Percentiles rank a stretch among this genome's conserved stretches.
These are phyloP conservation scores for Drosophila truncata DNA, from an alignment of 1,140 invertebrate species.

Conservation along the genomic window DNA sequence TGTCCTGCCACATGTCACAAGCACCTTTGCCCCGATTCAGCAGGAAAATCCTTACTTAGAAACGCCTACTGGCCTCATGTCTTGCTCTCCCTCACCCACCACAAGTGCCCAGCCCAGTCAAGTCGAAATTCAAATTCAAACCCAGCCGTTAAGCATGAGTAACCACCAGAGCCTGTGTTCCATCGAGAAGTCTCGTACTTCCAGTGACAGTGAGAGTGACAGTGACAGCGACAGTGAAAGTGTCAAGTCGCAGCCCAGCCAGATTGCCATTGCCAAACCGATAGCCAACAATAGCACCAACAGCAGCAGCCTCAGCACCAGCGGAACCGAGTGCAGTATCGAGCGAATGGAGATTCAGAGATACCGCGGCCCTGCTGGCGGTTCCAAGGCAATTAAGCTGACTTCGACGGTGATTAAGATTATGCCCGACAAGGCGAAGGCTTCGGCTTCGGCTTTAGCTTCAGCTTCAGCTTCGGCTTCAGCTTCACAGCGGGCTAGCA, in stretches of 20 bases:
- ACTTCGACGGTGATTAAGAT: conserved; percentile 66
- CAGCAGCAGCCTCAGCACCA: conserved; percentile 11
- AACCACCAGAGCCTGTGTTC: background rate
- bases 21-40: accelerated
- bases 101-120: background rate
- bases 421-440: conserved; percentile 3
- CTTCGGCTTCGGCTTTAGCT: too few relatives aligned
- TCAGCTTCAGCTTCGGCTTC: too few relatives aligned
- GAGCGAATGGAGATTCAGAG: background rate
- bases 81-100: background rate
- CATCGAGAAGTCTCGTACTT: background rate
- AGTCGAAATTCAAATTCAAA: too few relatives aligned
- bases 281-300: conserved; percentile 11
- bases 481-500: background rate
- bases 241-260: background rate
- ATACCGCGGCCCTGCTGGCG: background rate
- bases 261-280: background rate
- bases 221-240: background rate
- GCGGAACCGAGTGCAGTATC: conserved; percentile 7
- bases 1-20: background rate
- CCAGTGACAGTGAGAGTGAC: background rate
- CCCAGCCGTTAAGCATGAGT: background rate
- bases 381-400: conserved; percentile 49
- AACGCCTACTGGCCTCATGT: background rate
- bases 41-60: too few relatives aligned